Conservation (phyloP, 2,888 invertebrate genomes). For the Ophraella communa region DNA sequence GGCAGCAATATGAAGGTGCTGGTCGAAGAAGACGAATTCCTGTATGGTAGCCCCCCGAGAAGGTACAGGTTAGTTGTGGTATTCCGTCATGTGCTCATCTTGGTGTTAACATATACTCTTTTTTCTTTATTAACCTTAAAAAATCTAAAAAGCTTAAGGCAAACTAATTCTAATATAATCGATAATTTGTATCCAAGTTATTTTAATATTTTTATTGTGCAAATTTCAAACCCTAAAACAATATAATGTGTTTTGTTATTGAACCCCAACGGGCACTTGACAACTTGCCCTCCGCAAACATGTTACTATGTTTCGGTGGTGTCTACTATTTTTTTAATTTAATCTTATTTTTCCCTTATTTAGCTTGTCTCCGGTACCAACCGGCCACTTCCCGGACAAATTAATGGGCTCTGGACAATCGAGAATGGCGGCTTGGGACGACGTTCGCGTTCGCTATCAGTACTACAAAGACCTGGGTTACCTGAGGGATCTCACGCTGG, state of each 20-base stretch:
- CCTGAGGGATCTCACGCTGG: slow-evolving; percentile 75
- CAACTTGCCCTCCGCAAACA: neutral
- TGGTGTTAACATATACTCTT: neutral
- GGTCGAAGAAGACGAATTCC: slow-evolving; percentile 69
- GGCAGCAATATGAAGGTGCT: slow-evolving; percentile 78
- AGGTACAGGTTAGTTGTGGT: slow-evolving; percentile 57
- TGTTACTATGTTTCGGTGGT: neutral
- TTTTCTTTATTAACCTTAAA: too few species aligned
- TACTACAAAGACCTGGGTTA: slow-evolving; percentile 90
- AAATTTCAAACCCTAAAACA: too few species aligned
- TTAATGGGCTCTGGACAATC: slow-evolving; percentile 75
- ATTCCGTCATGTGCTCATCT: neutral
- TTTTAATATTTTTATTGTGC: too few species aligned
- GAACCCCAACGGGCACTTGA: neutral
- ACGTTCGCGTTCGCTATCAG: slow-evolving; percentile 84
- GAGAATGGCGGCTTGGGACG: slow-evolving; percentile 81
- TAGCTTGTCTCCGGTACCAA: slow-evolving; percentile 70
- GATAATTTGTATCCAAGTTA: too few species aligned
- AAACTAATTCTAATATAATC: too few species aligned
- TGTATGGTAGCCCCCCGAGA: slow-evolving; percentile 64
- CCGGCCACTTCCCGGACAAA: slow-evolving; percentile 82
- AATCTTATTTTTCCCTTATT: neutral
- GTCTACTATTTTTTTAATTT: neutral
- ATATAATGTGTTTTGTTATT: too few species aligned
- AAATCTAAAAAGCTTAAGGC: too few species aligned